Conservation (phyloP, 2,113 vertebrate genomes). For the Electrona antarctica region DNA sequence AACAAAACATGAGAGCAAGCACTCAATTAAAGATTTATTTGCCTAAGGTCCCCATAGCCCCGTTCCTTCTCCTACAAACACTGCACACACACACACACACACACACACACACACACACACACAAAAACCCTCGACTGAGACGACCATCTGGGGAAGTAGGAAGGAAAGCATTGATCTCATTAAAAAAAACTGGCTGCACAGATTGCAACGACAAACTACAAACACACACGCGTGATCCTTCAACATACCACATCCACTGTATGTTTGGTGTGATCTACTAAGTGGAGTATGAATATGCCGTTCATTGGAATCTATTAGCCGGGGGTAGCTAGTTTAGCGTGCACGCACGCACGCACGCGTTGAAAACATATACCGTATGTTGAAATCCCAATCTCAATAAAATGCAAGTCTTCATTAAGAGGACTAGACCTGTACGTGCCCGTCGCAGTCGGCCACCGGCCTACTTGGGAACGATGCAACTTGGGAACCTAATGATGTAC, state of each 20-base stretch:
- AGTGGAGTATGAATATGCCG: slow-evolving; percentile 55
- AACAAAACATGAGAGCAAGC: slow-evolving; percentile 69
- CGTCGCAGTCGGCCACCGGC: too few species aligned
- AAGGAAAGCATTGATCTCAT: slow-evolving; percentile 62
- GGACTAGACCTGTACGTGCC: too few species aligned
- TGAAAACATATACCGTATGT: background rate
- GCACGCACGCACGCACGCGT: background rate
- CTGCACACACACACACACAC: slow-evolving; percentile 19
- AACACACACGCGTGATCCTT: slow-evolving; percentile 4
- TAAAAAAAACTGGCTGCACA: slow-evolving; percentile 59
- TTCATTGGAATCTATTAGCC: slow-evolving; percentile 67
- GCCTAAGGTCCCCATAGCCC: slow-evolving; percentile 38
- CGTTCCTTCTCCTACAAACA: slow-evolving; percentile 13
- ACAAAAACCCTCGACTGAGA: slow-evolving; percentile 24
- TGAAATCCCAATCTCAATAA: too few species aligned
- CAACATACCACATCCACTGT: background rate
- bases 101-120: background rate
- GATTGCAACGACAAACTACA: slow-evolving; percentile 11
- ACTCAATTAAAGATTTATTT: slow-evolving; percentile 73
- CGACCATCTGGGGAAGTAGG: slow-evolving; percentile 48
- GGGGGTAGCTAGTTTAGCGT: slow-evolving; percentile 50
- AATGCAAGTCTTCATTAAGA: too few species aligned
- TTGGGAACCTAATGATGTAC: too few species aligned
- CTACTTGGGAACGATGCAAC: too few species aligned
- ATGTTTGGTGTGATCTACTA: slow-evolving; percentile 55